Evolutionary conservation across 1,140 invertebrate genomes (phyloP).

Genomic region (Hirudo medicinalis): DNA sequence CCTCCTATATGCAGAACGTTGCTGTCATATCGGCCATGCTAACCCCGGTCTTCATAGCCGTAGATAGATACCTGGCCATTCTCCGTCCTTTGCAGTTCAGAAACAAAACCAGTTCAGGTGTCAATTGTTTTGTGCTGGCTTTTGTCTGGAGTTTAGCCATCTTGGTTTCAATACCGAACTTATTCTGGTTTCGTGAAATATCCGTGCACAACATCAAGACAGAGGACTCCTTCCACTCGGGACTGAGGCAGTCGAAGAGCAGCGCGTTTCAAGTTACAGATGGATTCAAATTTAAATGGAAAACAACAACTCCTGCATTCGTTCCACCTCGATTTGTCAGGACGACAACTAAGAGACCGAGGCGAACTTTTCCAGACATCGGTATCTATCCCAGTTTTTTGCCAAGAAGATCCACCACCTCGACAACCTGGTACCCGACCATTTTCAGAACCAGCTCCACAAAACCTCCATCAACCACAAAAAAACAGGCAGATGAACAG

Average conservation of each 20-base stretch:
- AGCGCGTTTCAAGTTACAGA: too few relatives aligned
- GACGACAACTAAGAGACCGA: neutral
- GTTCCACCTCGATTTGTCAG: too few relatives aligned
- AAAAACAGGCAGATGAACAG: neutral
- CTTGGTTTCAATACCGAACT: neutral
- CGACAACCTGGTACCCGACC: neutral
- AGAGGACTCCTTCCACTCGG: neutral
- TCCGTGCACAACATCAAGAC: neutral
- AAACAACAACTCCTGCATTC: too few relatives aligned
- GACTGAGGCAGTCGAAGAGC: too few relatives aligned
- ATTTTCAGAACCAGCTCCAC: neutral
- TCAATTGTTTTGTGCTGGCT: neutral
- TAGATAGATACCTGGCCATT: neutral
- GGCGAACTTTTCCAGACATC: neutral
- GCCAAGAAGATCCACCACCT: neutral
- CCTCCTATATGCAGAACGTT: neutral
- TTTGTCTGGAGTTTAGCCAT: neutral
- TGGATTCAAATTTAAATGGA: too few relatives aligned
- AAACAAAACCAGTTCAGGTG: neutral
- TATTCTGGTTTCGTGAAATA: neutral
- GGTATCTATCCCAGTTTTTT: neutral
- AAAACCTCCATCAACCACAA: neutral
- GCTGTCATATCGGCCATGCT: neutral
- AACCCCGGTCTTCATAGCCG: neutral
- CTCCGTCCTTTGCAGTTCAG: neutral